phyloP scores from a whole-genome alignment of 2,888 invertebrate species.

The Globia sparganii region DNA sequence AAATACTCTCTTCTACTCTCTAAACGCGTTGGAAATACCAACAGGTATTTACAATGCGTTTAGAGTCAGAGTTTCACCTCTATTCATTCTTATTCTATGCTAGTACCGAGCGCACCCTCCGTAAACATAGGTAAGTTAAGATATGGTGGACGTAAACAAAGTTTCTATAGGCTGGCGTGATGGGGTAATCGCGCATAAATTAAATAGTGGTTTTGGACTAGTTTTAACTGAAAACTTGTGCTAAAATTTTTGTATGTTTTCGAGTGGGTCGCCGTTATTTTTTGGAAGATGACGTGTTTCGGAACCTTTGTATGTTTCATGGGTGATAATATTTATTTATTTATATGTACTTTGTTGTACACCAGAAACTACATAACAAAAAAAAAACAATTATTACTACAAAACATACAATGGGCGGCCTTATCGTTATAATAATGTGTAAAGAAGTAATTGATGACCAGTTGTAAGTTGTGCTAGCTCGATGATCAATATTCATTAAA shows the following conservation, averaged over 20 bases:
- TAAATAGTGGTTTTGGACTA: constrained; percentile 34
- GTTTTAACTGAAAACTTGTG: constrained; percentile 31
- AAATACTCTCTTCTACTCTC: no score
- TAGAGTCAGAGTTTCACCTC: constrained; percentile 4
- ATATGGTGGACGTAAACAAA: constrained; percentile 63
- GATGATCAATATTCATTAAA: not conserved
- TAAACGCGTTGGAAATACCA: no score
- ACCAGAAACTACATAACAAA: no score
- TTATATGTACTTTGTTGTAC: no score
- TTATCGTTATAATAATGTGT: no score
- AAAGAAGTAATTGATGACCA: not conserved
- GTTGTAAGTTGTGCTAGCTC: not conserved
- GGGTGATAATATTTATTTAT: no score
- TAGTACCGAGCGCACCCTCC: constrained; percentile 60
- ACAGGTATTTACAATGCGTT: not conserved
- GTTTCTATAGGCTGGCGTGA: constrained; percentile 58
- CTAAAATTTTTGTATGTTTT: constrained; percentile 48
- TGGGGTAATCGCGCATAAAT: constrained; percentile 63
- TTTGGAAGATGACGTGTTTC: not conserved
- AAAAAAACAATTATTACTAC: no score
- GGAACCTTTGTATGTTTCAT: not conserved
- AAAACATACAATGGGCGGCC: no score
- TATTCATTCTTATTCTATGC: constrained; percentile 19
- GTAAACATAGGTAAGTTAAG: constrained; percentile 66
- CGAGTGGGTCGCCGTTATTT: not conserved